Evolutionary conservation across 2,888 invertebrate species (phyloP), one percentile per base, ranked within the genome.

Genomic region (Lampropteryx suffumata): DNA sequence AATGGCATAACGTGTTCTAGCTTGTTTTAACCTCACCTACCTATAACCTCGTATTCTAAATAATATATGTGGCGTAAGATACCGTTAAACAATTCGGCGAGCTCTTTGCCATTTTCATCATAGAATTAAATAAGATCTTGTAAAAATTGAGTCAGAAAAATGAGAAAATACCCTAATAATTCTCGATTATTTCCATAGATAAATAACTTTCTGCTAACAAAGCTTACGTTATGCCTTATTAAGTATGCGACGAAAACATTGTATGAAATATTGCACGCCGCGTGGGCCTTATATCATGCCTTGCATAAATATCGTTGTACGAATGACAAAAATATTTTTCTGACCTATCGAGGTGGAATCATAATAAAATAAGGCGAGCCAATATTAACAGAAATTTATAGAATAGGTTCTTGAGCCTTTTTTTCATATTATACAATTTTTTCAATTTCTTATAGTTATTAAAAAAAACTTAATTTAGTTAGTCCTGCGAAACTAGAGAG

Each of bases 241-340:
- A 71, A 71, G 55, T 83, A 85, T 84, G 80, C 84, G 80, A 72
- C 77, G 74, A 83, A 84, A 85, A 86, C 86, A 86, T 71, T 64
- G 68, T 50, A 64, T 84, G 79, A 86, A 61, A 82, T 82, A 84
- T 82, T 67, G 66, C 63, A 53, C 62, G 58, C 48, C 53, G 61
- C 59, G 57, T 68, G 69, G 67, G 61, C 70, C 60, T 67, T 77
- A 73, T 71, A 73, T 73, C 71, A 76, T 50, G 54, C 50, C 47
- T 54, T 60, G 50, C 41, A 44, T 46, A 57, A 46, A 50, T 57
- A 45, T 40, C 6, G 21, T 40, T 37, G 12, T 29, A 21, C 36
- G 40, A 46, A 45, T 40, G 46, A 37, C 41, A 42, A 48, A 54
- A 59, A 59, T 53, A 51, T 59, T 51, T 49, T 55, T 50, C 48